These are phyloP conservation scores for Bombus sylvicola DNA, from an alignment of 1,140 invertebrate species.

Conservation along the genomic window DNA sequence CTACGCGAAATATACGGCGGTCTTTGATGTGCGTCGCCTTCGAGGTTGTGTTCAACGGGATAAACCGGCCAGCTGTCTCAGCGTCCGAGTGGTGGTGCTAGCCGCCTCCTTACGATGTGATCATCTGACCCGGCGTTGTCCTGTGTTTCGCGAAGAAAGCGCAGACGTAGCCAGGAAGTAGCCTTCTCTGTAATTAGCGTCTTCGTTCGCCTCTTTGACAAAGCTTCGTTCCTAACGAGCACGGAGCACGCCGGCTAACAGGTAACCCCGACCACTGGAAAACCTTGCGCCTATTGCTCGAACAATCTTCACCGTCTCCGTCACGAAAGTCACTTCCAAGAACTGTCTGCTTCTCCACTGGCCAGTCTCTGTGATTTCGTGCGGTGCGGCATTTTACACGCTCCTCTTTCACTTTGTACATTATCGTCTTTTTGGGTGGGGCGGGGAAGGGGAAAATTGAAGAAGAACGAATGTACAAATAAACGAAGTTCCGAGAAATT, in stretches of 20 bases:
- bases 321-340: background rate
- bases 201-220: slow-evolving; percentile 73
- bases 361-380: no score
- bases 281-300: background rate
- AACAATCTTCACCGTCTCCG: background rate
- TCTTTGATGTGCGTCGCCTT: slow-evolving; percentile 21
- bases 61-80: slow-evolving; percentile 53
- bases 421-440: background rate
- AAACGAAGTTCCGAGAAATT: no score
- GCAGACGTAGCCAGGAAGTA: slow-evolving; percentile 64
- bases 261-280: slow-evolving; percentile 45
- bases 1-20: background rate
- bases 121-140: slow-evolving; percentile 42
- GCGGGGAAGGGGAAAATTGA: fast-evolving
- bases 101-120: slow-evolving; percentile 56
- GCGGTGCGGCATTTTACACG: background rate
- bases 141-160: slow-evolving; percentile 51
- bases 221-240: slow-evolving; percentile 57
- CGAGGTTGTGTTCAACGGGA: background rate
- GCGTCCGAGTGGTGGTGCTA: slow-evolving; percentile 56
- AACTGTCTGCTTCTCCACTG: background rate
- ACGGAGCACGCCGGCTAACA: slow-evolving; percentile 46
- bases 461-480: background rate
- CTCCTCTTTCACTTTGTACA: background rate
- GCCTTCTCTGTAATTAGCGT: slow-evolving; percentile 75